These are phyloP conservation scores for Elephantulus edwardii DNA, from an alignment of 2,113 vertebrate genomes.

Conservation along the genomic window DNA sequence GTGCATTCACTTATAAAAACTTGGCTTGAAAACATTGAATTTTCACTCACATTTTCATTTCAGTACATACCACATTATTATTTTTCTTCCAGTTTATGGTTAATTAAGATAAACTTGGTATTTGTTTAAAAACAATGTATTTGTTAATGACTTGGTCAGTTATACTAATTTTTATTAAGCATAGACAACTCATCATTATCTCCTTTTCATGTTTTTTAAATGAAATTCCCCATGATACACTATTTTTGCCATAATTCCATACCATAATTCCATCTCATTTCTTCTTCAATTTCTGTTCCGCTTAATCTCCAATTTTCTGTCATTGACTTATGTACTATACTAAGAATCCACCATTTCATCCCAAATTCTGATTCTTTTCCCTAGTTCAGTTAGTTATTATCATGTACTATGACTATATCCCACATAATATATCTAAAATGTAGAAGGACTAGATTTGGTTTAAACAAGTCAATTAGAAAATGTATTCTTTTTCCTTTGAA, in stretches of 20 bases:
- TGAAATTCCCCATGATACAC: background rate
- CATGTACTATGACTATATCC: background rate
- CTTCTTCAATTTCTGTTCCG: background rate
- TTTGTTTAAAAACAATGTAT: background rate
- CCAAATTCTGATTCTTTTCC: background rate
- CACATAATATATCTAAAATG: background rate
- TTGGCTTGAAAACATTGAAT: slow-evolving; percentile 56
- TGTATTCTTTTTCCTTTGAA: background rate
- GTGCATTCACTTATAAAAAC: slow-evolving; percentile 59
- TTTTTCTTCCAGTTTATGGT: background rate
- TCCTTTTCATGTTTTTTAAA: background rate
- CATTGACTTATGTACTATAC: background rate
- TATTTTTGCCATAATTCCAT: background rate
- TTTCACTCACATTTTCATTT: slow-evolving; percentile 65
- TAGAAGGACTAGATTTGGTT: background rate
- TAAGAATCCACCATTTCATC: background rate
- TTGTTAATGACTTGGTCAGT: background rate
- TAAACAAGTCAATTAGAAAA: background rate
- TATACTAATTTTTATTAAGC: background rate
- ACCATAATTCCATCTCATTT: background rate
- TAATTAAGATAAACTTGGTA: background rate
- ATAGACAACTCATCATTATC: no score
- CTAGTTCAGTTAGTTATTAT: background rate
- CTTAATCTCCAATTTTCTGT: background rate
- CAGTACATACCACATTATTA: background rate